Percentiles rank a stretch among this genome's conserved stretches.
Conservation (phyloP, 30 jellyfish, hydroid and myxozoan species). For the Nemopilema nomurai region DNA sequence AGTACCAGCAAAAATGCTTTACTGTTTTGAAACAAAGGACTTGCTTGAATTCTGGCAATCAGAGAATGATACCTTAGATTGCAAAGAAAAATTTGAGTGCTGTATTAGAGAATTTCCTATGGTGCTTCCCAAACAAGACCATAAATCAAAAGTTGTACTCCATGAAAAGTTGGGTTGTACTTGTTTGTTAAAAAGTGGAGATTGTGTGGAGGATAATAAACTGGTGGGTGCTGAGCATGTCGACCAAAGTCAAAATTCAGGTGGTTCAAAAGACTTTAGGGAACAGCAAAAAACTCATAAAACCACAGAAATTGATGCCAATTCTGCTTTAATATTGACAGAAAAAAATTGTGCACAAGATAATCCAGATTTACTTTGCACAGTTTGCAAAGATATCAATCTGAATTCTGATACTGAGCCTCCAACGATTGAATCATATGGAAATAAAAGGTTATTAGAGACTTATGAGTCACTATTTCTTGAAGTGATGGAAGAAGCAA, state of each 20-base stretch:
- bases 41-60: not conserved
- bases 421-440: not conserved
- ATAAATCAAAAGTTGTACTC: not conserved
- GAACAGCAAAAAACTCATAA: too few species aligned
- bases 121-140: conserved; percentile 8
- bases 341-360: not conserved
- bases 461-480: conserved; percentile 17
- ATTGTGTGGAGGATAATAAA: not conserved
- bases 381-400: not conserved
- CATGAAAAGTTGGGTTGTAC: not conserved
- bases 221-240: too few species aligned
- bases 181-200: not conserved
- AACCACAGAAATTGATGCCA: too few species aligned
- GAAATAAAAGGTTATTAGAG: conserved; percentile 10
- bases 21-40: conserved; percentile 35
- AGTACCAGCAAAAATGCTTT: conserved; percentile 76
- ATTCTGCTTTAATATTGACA: too few species aligned
- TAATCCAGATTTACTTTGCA: not conserved
- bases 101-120: conserved; percentile 1
- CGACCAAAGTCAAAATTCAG: too few species aligned
- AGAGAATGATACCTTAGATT: not conserved
- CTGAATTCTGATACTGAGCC: conserved; percentile 17
- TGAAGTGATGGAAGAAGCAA: conserved; percentile 49
- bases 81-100: conserved; percentile 16
- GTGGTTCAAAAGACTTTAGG: too few species aligned